These are phyloP conservation scores for Poicephalus meyeri DNA, from an alignment of 2,113 vertebrate species.

Conservation along the genomic window DNA sequence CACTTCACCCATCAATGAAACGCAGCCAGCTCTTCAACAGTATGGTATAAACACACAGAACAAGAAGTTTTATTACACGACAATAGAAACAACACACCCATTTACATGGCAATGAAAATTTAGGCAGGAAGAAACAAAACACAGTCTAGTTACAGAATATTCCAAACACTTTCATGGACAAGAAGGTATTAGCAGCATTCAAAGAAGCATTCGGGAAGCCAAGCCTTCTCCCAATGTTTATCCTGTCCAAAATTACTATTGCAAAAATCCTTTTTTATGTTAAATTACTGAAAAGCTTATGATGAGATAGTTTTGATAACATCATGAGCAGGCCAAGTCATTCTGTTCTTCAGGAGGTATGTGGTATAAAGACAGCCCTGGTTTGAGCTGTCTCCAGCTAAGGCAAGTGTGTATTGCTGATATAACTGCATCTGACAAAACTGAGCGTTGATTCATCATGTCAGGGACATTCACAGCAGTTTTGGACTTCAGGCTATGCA, in stretches of 20 bases:
- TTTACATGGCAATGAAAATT: neutral
- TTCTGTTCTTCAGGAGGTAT: neutral
- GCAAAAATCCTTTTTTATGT: neutral
- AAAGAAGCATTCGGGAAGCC: neutral
- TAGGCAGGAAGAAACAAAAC: neutral
- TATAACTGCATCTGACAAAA: neutral
- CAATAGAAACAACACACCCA: neutral
- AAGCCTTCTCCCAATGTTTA: neutral
- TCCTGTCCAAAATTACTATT: neutral
- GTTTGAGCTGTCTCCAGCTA: neutral
- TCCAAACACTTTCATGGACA: neutral
- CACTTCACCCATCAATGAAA: slow-evolving; percentile 16
- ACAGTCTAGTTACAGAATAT: neutral
- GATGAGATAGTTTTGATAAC: neutral
- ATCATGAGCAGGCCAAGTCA: neutral
- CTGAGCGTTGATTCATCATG: neutral
- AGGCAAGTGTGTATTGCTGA: neutral
- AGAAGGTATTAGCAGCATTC: neutral
- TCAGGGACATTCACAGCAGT: neutral
- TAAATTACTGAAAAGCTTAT: neutral
- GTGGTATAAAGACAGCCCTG: neutral
- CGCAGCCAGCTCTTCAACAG: neutral
- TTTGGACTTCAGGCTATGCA: neutral
- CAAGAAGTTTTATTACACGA: neutral
- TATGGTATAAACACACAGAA: neutral